Percentiles rank a stretch among this genome's conserved stretches.
phyloP scores from a whole-genome alignment of 2,888 invertebrate species.

The Masnerella sp. region DNA sequence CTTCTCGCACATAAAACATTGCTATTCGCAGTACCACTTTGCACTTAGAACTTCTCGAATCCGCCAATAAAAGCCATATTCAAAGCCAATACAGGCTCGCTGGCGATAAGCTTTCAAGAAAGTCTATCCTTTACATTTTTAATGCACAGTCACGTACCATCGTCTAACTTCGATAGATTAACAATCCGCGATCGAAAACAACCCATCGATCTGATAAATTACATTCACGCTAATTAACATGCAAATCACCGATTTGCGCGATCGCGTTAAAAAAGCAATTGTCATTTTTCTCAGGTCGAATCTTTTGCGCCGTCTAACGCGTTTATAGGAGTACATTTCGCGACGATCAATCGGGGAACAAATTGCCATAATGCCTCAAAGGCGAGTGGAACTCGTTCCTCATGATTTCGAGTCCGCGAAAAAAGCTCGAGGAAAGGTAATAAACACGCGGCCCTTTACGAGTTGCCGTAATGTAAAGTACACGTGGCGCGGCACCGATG shows the following conservation, averaged over 20 bases:
- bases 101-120: slow-evolving; percentile 4
- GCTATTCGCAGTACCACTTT: slow-evolving; percentile 8
- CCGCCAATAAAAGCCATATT: slow-evolving; percentile 12
- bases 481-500: too few relatives aligned
- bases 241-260: neutral
- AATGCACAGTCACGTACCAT: slow-evolving; percentile 11
- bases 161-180: slow-evolving; percentile 6
- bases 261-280: neutral
- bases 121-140: slow-evolving; percentile 3
- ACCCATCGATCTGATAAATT: slow-evolving; percentile 5
- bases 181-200: neutral
- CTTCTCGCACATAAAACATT: slow-evolving; percentile 1
- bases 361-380: slow-evolving; percentile 28
- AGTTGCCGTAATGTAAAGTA: too few relatives aligned
- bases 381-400: too few relatives aligned
- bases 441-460: too few relatives aligned
- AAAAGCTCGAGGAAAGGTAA: slow-evolving; percentile 16
- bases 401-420: slow-evolving; percentile 1
- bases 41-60: slow-evolving; percentile 9
- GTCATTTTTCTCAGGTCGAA: neutral
- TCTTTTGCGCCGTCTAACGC: neutral
- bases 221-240: neutral
- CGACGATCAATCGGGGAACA: slow-evolving; percentile 13
- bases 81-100: slow-evolving; percentile 5
- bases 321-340: slow-evolving; percentile 1